Percentiles rank a stretch among this genome's conserved stretches.
Evolutionary conservation across 2,113 vertebrate species (phyloP).

Genomic region (Spea multiplicata): DNA sequence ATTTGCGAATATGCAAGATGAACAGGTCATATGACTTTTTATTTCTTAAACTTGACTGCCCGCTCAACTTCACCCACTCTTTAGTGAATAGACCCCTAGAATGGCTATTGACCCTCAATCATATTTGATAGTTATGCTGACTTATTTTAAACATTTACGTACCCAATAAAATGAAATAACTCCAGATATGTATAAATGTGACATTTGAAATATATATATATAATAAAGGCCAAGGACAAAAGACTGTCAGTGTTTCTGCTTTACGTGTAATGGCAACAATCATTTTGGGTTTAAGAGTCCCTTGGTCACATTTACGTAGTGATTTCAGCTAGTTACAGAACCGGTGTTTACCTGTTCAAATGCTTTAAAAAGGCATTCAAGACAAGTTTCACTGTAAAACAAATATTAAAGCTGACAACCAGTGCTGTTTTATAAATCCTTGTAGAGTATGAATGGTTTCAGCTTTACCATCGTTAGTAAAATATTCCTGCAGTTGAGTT

Average conservation of each 20-base stretch:
- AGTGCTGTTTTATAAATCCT: conserved; percentile 49
- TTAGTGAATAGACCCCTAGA: no score
- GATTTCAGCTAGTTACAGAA: conserved; percentile 46
- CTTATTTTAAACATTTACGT: no score
- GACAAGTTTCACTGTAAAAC: conserved; percentile 46
- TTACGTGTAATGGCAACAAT: conserved; percentile 39
- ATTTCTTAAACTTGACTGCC: no score
- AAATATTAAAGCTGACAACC: conserved; percentile 49
- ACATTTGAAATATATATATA: not conserved
- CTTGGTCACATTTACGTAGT: conserved; percentile 39
- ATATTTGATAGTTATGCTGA: no score
- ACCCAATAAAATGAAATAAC: not conserved
- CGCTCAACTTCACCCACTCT: no score
- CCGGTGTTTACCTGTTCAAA: conserved; percentile 45
- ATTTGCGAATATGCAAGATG: no score
- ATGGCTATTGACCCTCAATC: no score
- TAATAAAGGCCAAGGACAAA: conserved; percentile 9
- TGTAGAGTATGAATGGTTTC: conserved; percentile 44
- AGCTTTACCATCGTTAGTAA: conserved; percentile 45
- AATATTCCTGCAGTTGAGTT: conserved; percentile 44
- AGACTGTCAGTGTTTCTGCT: conserved; percentile 11
- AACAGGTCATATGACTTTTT: no score
- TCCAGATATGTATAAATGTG: not conserved
- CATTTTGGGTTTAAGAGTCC: conserved; percentile 40
- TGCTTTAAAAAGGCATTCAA: conserved; percentile 47